Base-by-base conservation (phyloP, 2,113 vertebrate genomes). In the Hystrix brachyura region DNA sequence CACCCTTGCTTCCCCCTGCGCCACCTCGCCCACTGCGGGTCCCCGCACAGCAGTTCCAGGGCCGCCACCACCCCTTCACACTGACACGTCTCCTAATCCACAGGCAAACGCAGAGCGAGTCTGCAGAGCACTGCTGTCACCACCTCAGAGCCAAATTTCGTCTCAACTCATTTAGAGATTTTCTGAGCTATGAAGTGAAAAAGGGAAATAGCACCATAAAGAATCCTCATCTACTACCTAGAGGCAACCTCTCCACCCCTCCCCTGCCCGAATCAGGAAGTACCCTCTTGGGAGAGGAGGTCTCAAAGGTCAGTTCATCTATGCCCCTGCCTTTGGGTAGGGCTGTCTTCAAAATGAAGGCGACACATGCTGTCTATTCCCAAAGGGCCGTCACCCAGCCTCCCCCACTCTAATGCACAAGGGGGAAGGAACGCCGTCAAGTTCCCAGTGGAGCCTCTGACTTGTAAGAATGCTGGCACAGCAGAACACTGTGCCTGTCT, bases 121-220 rank as follows among this genome's bases (percentile, higher is more conserved):
- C 90, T 72, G 78, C 92, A 92, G 90, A 65, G 59, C 57, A 71
- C 60, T 67, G 32, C 87, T 82, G 43, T 96, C 95, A 96, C 95
- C 89, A 76, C 80, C 81, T 95, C 29, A 0, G 0, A 76, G 91
- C 1, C 55, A 57, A 74, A 83, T 64, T 3, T 46, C 9, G 17
- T 67, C 90, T 2, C 57, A 32, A 14, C 74, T 74, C 15, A 29
- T n/a, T 21, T 3, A 59, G 67, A n/a, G 69, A 7, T 53, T 3
- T 90, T 53, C 0, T 6, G 32, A 85, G 94, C 38, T 57, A 32
- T 32, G 95, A 1, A 12, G 65, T 84, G 76, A 34, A 87, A 53
- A 71, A 43, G 29, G 29, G 3, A 60, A 88, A 43, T 9, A 89
- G 11, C 7, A 43, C 38, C 4, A 7, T 2, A 5, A 51, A 1